Base-by-base conservation (phyloP, 2,113 vertebrate species). In the Siniperca knerii region DNA sequence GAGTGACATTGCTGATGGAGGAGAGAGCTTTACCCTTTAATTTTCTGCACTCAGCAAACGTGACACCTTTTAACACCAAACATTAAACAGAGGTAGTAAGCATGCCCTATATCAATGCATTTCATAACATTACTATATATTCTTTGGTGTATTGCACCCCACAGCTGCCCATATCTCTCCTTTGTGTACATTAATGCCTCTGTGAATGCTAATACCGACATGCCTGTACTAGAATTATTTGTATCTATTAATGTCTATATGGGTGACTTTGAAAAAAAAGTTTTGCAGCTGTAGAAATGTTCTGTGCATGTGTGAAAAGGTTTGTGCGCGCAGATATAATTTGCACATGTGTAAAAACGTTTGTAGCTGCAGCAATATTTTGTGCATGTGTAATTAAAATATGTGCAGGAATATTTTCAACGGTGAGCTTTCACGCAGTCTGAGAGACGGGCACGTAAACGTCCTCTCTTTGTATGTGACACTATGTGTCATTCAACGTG, bases 191-290 rank as follows among this genome's bases (percentile, higher is more conserved):
- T 46, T 48, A 13, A 58, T 61, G 37, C 4, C 1, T 52, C n/a
- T 79, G 5, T 40, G 16, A 68, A 62, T 68, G 37, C 21, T 40
- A 42, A 50, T n/a, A 16, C 5, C 18, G 60, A 18, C 6, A 76
- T 42, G 37, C 50, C 15, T 65, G 25, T 33, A 2, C 2, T 33
- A 7, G 3, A 10, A 67, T 33, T 48, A 4, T 74, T 72, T 42
- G 33, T 11, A 54, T 37, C 40, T 82, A 76, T 82, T 73, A 8
- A 66, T 85, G 69, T 54, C 21, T 23, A 33, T n/a, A 29, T 29
- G 29, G 29, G 29, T 29, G 29, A 29, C 29, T 29, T 29, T 29
- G 29, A 1, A 29, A 29, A 29, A 29, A 29, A 29, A 29, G 29
- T 29, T 29, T 29, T 29, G 29, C 29, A 29, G 29, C 29, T 29